A percentile compares a stretch with the other conserved stretches of the same genome.
Evolutionary conservation across 2,888 invertebrate genomes (phyloP).

Genomic region (Chrysolina oricalcia): DNA sequence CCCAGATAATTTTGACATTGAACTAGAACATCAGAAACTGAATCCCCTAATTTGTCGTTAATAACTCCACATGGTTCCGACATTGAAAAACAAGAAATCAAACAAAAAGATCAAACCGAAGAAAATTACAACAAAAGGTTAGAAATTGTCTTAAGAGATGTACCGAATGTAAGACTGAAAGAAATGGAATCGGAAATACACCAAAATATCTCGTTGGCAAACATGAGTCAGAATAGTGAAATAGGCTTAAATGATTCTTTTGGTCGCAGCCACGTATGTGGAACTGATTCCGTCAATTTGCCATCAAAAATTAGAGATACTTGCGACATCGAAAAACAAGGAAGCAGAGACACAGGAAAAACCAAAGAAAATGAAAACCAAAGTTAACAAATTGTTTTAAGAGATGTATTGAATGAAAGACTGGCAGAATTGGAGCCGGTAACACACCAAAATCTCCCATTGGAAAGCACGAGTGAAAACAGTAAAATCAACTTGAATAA

Average conservation of each 20-base stretch:
- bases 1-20: conserved; percentile 3
- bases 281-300: background rate
- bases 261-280: background rate
- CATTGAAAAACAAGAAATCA: conserved; percentile 1
- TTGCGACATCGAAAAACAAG: background rate
- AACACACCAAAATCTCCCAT: background rate
- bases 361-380: background rate
- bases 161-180: conserved; percentile 8
- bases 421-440: background rate
- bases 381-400: background rate
- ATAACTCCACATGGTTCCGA: no score
- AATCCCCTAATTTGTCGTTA: background rate
- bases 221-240: conserved; percentile 3
- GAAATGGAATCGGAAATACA: background rate
- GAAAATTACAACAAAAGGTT: conserved; percentile 1
- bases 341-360: background rate
- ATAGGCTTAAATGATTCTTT: background rate
- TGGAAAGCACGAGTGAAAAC: background rate
- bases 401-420: background rate
- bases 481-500: background rate
- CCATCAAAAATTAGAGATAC: background rate
- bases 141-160: conserved; percentile 1
- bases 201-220: conserved; percentile 9
- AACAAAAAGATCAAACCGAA: background rate
- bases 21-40: background rate